A percentile compares a stretch with the other conserved stretches of the same genome.
Evolutionary conservation across 1,140 invertebrate species (phyloP).

Genomic region (Amphibalanus amphitrite): DNA sequence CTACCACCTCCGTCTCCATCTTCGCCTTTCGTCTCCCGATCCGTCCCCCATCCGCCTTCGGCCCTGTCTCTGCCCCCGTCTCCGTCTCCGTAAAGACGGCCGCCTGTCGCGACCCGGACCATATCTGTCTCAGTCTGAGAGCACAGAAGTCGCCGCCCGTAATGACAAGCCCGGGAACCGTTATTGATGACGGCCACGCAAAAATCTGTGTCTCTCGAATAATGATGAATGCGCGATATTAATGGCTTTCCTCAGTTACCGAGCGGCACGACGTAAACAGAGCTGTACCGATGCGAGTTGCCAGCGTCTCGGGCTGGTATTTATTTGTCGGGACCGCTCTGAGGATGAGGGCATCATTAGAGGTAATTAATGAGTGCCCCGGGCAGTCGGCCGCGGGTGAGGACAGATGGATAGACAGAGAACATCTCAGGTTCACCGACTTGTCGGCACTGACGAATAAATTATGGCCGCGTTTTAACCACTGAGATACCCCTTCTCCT

Average conservation of each 20-base stretch:
- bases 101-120: too few relatives aligned
- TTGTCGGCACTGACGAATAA: neutral
- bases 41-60: too few relatives aligned
- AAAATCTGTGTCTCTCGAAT: neutral
- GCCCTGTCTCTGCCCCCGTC: too few relatives aligned
- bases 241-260: neutral
- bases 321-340: neutral
- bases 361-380: neutral
- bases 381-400: neutral
- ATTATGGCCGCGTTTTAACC: neutral
- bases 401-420: neutral
- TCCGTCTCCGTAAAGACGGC: too few relatives aligned
- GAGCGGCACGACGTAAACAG: neutral
- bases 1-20: too few relatives aligned
- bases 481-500: too few relatives aligned
- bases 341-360: neutral
- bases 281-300: neutral
- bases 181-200: neutral
- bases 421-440: neutral
- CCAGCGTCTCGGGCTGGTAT: neutral
- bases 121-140: too few relatives aligned
- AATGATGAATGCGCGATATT: conserved; percentile 1
- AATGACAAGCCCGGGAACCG: neutral
- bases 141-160: neutral
- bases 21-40: too few relatives aligned